Conservation (phyloP, 23 tunicate species). For the Clavelina lepadiformis region DNA sequence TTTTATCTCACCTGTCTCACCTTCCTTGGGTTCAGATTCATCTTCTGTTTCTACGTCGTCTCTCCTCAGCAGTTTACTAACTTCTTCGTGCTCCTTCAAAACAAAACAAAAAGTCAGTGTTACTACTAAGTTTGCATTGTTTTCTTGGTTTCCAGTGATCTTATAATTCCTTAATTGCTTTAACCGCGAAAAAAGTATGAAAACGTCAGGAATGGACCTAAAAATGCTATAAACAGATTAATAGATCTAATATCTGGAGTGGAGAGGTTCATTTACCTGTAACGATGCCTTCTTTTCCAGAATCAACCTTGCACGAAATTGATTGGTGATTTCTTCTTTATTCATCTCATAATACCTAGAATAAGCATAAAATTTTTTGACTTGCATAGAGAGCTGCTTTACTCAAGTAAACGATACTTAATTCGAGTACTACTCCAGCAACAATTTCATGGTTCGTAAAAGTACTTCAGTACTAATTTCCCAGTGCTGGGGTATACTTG, state of each 20-base stretch:
- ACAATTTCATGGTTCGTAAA: too few relatives aligned
- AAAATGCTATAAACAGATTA: background rate
- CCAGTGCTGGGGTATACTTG: too few relatives aligned
- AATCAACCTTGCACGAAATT: constrained; percentile 50
- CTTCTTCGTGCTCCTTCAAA: constrained; percentile 37
- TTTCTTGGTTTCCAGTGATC: background rate
- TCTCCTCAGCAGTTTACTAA: too few relatives aligned
- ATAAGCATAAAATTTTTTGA: background rate
- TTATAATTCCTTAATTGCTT: background rate
- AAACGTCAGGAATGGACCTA: background rate
- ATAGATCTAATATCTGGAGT: too few relatives aligned
- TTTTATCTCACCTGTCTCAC: constrained; percentile 9
- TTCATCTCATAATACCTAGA: constrained; percentile 60
- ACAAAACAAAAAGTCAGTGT: background rate
- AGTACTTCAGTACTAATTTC: too few relatives aligned
- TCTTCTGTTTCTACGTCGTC: constrained; percentile 15
- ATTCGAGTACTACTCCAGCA: too few relatives aligned
- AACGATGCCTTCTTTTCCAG: constrained; percentile 50
- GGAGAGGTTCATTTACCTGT: too few relatives aligned
- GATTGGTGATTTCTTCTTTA: constrained; percentile 39
- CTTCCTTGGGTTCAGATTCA: constrained; percentile 11
- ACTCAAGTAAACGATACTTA: too few relatives aligned
- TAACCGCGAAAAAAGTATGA: background rate
- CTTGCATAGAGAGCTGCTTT: background rate
- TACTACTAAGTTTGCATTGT: too few relatives aligned